phyloP scores from a whole-genome alignment of 2,113 vertebrate genomes.

The Thalassarche chlororhynchos region DNA sequence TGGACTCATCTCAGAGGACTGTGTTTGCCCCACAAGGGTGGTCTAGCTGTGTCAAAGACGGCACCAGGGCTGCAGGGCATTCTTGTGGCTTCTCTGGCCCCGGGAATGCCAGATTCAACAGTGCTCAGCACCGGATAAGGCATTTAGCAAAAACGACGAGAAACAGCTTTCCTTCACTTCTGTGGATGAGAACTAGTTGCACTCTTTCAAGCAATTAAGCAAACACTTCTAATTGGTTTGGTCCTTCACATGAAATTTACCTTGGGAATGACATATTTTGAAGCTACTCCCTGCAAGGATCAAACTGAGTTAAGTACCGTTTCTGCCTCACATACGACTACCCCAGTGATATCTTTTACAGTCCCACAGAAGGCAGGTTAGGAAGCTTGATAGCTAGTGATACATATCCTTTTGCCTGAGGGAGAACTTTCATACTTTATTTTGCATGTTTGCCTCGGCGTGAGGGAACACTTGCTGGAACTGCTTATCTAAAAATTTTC shows the following conservation, averaged over 20 bases:
- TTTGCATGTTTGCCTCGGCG: not conserved
- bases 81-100: not conserved
- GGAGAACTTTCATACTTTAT: not conserved
- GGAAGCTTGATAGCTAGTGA: not conserved
- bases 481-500: not conserved
- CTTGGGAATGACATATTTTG: not conserved
- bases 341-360: not conserved
- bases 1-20: not conserved
- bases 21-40: not conserved
- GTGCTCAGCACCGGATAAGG: accelerated
- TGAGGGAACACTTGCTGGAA: not conserved
- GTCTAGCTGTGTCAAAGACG: not conserved
- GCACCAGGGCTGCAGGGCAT: not conserved
- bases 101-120: not conserved
- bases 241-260: not conserved
- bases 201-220: not conserved
- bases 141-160: not conserved
- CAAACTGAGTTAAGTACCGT: not conserved
- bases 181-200: not conserved
- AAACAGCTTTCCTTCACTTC: not conserved
- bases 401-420: not conserved
- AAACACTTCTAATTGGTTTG: not conserved
- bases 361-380: not conserved
- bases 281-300: not conserved
- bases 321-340: not conserved